Base-by-base conservation (phyloP, 2,113 vertebrate species). In the Lathamus discolor region DNA sequence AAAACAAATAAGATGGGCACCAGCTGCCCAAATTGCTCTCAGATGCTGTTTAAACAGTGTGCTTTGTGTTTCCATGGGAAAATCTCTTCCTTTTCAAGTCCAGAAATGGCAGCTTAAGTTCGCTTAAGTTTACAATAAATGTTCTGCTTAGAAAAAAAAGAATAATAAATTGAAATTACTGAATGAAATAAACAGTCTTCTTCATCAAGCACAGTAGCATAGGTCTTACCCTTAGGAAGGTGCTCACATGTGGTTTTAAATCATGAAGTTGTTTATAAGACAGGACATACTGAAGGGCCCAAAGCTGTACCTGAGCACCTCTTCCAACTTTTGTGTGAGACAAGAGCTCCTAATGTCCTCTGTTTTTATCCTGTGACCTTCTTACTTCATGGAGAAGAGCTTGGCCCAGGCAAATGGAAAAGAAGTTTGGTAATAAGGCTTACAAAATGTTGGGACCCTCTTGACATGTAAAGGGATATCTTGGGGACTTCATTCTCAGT, bases 11-110 rank as follows among this genome's bases (percentile, higher is more conserved):
- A 83, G n/a, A 67, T 94, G 92, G 67, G 79, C 13, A 13, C 85
- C 95, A 96, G 94, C 92, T 97, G 96, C 85, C 95, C 75, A 93
- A 67, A 93, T 95, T 94, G 70, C 61, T 91, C 67, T 90, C 49
- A 92, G 77, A 92, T 93, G 87, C 90, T 95, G 23, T 93, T 96
- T 88, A 90, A 96, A 96, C 85, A 96, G 70, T 70, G 49, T 84
- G 28, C 37, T 94, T 94, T 87, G 62, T 88, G 37, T 88, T 94
- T 94, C 79, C 79, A 93, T 72, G 76, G 85, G 72, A 93, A 95
- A 96, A 90, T 90, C 22, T 72, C 75, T 83, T 92, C 59, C 41
- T 81, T 94, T 94, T 86, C 27, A 83, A 80, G 35, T 80, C 67
- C 90, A 82, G 76, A 95, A 95, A 95, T 92, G 87, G 49, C 85